Evolutionary conservation across 2,888 invertebrate genomes (phyloP).

Genomic region (Ennomos quercinarius): DNA sequence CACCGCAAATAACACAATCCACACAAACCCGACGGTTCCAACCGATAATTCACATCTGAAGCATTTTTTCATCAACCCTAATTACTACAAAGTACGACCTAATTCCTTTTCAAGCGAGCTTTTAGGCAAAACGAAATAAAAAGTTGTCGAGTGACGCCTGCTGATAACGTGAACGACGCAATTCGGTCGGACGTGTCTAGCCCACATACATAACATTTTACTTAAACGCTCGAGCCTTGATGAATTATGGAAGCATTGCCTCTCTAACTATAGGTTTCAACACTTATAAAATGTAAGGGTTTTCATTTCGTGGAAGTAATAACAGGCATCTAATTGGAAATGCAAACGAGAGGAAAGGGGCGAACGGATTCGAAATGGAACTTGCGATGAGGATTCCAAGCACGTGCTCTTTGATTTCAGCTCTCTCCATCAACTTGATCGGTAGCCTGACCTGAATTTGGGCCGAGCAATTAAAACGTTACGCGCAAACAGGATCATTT

Average conservation of each 20-base stretch:
- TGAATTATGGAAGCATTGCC: conserved; percentile 50
- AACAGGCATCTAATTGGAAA: conserved; percentile 52
- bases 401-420: conserved; percentile 73
- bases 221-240: conserved; percentile 22
- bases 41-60: conserved; percentile 56
- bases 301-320: conserved; percentile 34
- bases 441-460: conserved; percentile 55
- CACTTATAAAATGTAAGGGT: conserved; percentile 32
- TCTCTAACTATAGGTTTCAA: conserved; percentile 40
- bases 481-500: conserved; percentile 28
- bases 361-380: conserved; percentile 50
- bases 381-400: conserved; percentile 50
- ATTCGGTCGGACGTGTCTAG: conserved; percentile 7
- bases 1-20: conserved; percentile 78
- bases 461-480: conserved; percentile 46
- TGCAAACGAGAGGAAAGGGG: conserved; percentile 59
- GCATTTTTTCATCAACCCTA: conserved; percentile 53
- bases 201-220: conserved; percentile 38
- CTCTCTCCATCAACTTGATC: conserved; percentile 62
- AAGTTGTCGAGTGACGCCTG: conserved; percentile 6
- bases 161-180: conserved; percentile 17
- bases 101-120: conserved; percentile 39
- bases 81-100: conserved; percentile 27
- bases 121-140: conserved; percentile 3
- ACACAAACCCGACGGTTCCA: conserved; percentile 67